phyloP scores from a whole-genome alignment of 2,797 vertebrate genomes.

The Nasua narica region DNA sequence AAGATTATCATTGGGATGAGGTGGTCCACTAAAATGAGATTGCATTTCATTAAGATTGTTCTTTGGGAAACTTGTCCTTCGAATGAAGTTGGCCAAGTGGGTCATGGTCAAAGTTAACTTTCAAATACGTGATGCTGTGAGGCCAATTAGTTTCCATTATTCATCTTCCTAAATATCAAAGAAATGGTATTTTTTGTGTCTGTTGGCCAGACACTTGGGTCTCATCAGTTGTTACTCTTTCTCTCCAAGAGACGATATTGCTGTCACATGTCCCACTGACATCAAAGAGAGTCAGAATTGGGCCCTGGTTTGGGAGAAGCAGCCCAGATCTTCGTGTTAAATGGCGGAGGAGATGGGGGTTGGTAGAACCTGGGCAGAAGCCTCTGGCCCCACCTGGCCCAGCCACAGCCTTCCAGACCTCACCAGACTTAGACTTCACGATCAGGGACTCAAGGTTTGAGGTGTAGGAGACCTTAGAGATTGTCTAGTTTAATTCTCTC shows the following conservation, averaged over 20 bases:
- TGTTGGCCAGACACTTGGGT: not conserved
- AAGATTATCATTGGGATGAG: not conserved
- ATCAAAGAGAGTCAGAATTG: not conserved
- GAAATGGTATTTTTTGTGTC: not conserved
- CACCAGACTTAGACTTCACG: not conserved
- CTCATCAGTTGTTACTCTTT: not conserved
- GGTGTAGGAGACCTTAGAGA: not conserved
- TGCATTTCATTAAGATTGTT: not conserved
- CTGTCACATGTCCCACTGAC: not conserved
- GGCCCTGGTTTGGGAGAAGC: not conserved
- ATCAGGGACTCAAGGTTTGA: not conserved
- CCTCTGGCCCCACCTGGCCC: not conserved
- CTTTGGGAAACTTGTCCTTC: not conserved
- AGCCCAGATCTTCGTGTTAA: not conserved
- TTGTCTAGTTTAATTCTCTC: not conserved
- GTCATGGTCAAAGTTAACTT: not conserved
- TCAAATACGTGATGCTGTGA: not conserved
- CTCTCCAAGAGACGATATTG: not conserved
- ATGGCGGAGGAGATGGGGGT: not conserved
- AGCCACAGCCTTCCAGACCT: not conserved
- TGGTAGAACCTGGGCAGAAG: not conserved
- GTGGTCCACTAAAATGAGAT: not conserved
- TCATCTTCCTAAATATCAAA: not conserved
- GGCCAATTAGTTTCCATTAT: not conserved
- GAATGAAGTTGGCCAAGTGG: not conserved